Conservation (phyloP, 2,888 invertebrate species). For the Tholera decimalis region DNA sequence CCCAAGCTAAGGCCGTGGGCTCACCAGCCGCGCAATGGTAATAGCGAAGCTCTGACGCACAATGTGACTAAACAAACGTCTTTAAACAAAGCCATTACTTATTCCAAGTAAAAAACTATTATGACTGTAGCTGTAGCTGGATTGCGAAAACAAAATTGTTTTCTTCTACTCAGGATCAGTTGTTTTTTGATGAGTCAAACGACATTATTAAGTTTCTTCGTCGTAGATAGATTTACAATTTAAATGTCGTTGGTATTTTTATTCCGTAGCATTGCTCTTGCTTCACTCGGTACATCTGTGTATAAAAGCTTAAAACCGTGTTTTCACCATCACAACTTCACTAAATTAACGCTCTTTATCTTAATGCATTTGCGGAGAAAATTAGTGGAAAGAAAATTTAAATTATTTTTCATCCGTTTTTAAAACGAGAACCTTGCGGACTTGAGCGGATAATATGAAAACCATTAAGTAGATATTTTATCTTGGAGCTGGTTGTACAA, state of each 20-base stretch:
- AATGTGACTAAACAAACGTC: slow-evolving; percentile 29
- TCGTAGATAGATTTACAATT: slow-evolving; percentile 24
- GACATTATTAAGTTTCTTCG: slow-evolving; percentile 32
- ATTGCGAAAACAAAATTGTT: slow-evolving; percentile 34
- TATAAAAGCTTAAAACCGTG: slow-evolving; percentile 39
- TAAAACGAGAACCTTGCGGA: slow-evolving; percentile 10
- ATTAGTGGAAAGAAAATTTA: slow-evolving; percentile 31
- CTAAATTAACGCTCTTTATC: slow-evolving; percentile 52
- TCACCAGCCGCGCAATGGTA: neutral
- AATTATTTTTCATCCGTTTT: slow-evolving; percentile 39
- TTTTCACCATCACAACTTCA: slow-evolving; percentile 34
- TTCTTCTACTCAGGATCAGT: slow-evolving; percentile 33
- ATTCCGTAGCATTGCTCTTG: neutral
- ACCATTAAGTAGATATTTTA: slow-evolving; percentile 23
- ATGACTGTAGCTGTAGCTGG: slow-evolving; percentile 8
- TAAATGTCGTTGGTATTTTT: slow-evolving; percentile 8
- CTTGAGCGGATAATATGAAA: slow-evolving; percentile 11
- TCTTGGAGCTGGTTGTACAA: slow-evolving; percentile 13
- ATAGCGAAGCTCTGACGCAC: slow-evolving; percentile 26
- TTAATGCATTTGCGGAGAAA: slow-evolving; percentile 42
- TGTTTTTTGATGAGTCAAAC: slow-evolving; percentile 44
- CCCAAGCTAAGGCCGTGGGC: slow-evolving; percentile 5
- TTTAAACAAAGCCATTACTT: slow-evolving; percentile 15
- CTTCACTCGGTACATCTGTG: slow-evolving; percentile 6
- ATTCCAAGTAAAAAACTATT: slow-evolving; percentile 35